Conservation (phyloP, 2,888 invertebrate genomes). For the Cabera pusaria region DNA sequence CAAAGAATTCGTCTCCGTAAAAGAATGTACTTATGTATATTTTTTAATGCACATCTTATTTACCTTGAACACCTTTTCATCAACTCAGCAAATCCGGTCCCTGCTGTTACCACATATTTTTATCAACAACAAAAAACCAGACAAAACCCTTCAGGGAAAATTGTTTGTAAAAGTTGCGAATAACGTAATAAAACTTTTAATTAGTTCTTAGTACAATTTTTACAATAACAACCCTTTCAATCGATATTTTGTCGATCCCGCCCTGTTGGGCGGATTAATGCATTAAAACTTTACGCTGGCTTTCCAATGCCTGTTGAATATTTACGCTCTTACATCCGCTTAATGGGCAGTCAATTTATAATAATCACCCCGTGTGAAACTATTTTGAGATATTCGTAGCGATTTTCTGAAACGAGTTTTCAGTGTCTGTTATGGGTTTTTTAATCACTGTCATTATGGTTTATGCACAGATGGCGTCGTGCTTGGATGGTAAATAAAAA, state of each 20-base stretch:
- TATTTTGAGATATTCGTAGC: conserved; percentile 1
- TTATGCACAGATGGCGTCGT: too few species aligned
- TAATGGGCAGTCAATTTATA: conserved; percentile 20
- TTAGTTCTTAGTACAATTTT: conserved; percentile 40
- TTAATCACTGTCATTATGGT: too few species aligned
- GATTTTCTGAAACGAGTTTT: too few species aligned
- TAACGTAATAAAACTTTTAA: conserved; percentile 49
- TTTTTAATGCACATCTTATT: too few species aligned
- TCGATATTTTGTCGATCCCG: conserved; percentile 35
- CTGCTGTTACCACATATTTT: conserved; percentile 12
- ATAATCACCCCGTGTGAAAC: conserved; percentile 10
- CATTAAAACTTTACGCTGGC: conserved; percentile 37
- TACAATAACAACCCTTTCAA: conserved; percentile 36
- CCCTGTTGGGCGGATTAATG: conserved; percentile 33
- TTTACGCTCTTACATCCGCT: conserved; percentile 29
- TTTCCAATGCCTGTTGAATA: conserved; percentile 32
- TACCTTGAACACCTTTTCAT: too few species aligned
- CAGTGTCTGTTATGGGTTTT: too few species aligned
- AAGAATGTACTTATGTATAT: too few species aligned
- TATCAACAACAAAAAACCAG: not conserved
- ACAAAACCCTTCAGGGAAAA: conserved; percentile 31
- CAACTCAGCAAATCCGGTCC: too few species aligned
- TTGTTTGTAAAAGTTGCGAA: conserved; percentile 38
- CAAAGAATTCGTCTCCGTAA: too few species aligned
- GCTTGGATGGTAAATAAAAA: too few species aligned